Evolutionary conservation across 2,797 vertebrate genomes (phyloP).

Genomic region (Euthynnus affinis): DNA sequence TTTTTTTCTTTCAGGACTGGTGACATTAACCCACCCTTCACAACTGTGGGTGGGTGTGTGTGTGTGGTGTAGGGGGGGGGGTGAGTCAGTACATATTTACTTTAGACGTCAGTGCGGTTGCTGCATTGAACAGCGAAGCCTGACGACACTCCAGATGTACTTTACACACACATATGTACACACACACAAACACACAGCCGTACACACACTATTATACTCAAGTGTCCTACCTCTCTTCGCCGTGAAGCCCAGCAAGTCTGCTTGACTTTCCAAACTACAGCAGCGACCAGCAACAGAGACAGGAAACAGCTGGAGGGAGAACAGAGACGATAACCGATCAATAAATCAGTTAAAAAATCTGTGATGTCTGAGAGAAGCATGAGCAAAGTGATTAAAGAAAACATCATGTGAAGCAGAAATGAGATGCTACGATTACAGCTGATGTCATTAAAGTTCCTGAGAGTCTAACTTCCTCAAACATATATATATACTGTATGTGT

Average conservation of each 20-base stretch:
- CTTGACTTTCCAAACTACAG: constrained; percentile 96
- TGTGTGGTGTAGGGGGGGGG: neutral
- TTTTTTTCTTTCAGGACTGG: constrained; percentile 6
- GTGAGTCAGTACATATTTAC: constrained; percentile 8
- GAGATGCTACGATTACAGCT: too few species aligned
- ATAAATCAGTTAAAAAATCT: neutral
- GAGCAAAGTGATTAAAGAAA: neutral
- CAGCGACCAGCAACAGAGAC: constrained; percentile 93
- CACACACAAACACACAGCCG: neutral
- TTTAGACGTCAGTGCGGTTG: neutral
- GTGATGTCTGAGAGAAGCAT: neutral
- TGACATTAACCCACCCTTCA: constrained; percentile 79
- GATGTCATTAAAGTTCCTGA: too few species aligned
- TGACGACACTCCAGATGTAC: neutral
- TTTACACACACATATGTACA: neutral
- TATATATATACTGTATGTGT: too few species aligned
- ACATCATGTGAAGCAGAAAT: neutral
- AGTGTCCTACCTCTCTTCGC: constrained; percentile 91
- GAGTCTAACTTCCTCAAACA: too few species aligned
- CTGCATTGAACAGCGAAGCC: constrained; percentile 18
- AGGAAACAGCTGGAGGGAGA: constrained; percentile 91
- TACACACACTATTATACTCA: neutral
- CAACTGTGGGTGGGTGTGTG: constrained; percentile 5
- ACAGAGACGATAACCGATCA: neutral
- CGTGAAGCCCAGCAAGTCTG: constrained; percentile 96